These are phyloP conservation scores for Opisthocomus hoazin DNA, from an alignment of 2,113 vertebrate genomes.

Conservation along the genomic window DNA sequence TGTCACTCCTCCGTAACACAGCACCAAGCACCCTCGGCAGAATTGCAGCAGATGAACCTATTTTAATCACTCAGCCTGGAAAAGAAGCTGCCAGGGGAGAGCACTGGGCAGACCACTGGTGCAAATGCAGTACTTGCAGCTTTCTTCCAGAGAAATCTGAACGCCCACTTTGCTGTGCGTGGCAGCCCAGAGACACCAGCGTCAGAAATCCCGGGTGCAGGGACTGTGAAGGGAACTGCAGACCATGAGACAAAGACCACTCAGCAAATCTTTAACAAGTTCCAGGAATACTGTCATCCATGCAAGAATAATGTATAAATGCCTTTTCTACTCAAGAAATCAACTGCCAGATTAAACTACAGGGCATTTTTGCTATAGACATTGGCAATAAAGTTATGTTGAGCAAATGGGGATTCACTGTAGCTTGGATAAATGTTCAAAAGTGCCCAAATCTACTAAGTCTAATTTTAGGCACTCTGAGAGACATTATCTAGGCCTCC, in stretches of 20 bases:
- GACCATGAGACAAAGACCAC: not conserved
- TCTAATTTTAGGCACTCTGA: not conserved
- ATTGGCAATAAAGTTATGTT: not conserved
- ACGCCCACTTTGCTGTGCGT: not conserved
- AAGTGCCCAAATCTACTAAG: not conserved
- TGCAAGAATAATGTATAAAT: not conserved
- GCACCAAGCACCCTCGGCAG: not conserved
- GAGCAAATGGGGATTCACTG: not conserved
- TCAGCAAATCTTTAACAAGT: not conserved
- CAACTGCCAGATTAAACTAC: not conserved
- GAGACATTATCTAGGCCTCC: not conserved
- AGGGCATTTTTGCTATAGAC: not conserved
- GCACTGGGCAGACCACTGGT: not conserved
- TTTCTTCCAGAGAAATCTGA: not conserved
- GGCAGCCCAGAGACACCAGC: not conserved
- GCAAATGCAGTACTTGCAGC: not conserved
- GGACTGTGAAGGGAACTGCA: not conserved
- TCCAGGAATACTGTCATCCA: not conserved
- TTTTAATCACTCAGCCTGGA: not conserved
- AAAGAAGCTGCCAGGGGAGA: not conserved
- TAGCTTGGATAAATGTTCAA: not conserved
- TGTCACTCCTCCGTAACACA: rapidly evolving
- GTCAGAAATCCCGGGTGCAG: not conserved
- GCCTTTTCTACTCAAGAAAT: not conserved
- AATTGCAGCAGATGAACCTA: not conserved